Evolutionary conservation across 2,888 invertebrate genomes (phyloP).

Genomic region (Parnassius orleans): DNA sequence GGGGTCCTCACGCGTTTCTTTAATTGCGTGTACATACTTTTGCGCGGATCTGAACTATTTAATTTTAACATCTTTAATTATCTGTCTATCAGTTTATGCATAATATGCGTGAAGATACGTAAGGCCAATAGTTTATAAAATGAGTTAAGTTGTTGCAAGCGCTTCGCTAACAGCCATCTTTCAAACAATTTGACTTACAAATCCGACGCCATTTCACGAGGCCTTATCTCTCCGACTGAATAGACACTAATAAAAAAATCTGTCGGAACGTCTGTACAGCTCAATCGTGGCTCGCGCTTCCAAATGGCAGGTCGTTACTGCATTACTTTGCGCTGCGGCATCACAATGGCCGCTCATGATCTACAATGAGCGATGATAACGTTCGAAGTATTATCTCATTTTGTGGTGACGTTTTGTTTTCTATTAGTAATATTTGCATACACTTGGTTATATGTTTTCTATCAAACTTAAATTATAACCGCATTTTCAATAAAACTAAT

Average conservation of each 20-base stretch:
- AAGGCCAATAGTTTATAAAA: no score
- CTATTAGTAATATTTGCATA: no score
- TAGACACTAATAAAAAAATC: constrained; percentile 12
- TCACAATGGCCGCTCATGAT: constrained; percentile 3
- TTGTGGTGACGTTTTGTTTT: constrained; percentile 1
- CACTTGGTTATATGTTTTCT: no score
- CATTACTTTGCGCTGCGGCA: background rate
- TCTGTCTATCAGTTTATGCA: no score
- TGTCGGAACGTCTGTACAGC: constrained; percentile 13
- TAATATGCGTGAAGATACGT: no score
- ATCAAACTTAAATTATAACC: no score
- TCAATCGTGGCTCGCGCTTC: constrained; percentile 6
- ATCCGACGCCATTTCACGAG: background rate
- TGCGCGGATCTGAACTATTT: no score
- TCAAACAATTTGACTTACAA: constrained; percentile 6
- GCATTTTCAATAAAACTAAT: no score
- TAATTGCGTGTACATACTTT: no score
- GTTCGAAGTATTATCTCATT: constrained; percentile 1
- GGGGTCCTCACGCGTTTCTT: no score
- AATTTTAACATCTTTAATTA: no score
- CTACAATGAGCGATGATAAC: constrained; percentile 10
- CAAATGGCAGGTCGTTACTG: constrained; percentile 13
- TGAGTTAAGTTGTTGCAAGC: background rate
- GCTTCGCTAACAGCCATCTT: background rate
- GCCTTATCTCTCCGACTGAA: constrained; percentile 9